phyloP scores from a whole-genome alignment of 1,140 invertebrate genomes.

The Protaetia brevitarsis region DNA sequence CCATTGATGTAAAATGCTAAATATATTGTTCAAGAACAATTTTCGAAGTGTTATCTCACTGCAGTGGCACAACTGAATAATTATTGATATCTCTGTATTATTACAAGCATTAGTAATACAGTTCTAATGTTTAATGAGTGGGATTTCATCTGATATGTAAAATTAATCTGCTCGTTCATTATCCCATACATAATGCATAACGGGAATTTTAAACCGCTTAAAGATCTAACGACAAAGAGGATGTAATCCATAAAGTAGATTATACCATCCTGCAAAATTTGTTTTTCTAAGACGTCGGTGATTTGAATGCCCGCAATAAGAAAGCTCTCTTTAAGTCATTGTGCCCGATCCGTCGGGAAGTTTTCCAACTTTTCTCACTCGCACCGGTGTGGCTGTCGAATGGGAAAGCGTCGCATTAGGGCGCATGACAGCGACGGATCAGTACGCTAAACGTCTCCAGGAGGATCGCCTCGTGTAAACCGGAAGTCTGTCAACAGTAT shows the following conservation, averaged over 20 bases:
- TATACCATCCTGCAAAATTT: neutral
- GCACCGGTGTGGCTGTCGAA: neutral
- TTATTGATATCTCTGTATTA: too few relatives aligned
- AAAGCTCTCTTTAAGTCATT: constrained; percentile 17
- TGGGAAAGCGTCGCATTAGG: neutral
- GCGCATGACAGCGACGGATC: neutral
- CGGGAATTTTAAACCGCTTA: too few relatives aligned
- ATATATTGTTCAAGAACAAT: too few relatives aligned
- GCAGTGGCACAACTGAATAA: too few relatives aligned
- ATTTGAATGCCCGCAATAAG: constrained; percentile 18
- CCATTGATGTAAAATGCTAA: too few relatives aligned
- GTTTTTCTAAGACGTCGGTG: constrained; percentile 23
- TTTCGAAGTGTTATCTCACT: too few relatives aligned
- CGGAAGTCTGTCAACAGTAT: constrained; percentile 39
- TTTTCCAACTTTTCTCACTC: constrained; percentile 29
- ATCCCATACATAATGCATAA: too few relatives aligned
- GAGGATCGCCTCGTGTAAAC: constrained; percentile 34
- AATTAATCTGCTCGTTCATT: too few relatives aligned
- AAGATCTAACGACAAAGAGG: constrained; percentile 26
- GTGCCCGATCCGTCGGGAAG: constrained; percentile 27
- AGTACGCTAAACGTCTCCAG: constrained; percentile 13
- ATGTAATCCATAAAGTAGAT: neutral
- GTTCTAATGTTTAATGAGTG: too few relatives aligned
- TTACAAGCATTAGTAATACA: too few relatives aligned
- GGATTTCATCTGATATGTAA: too few relatives aligned